Conservation (phyloP, 2,888 invertebrate genomes). For the Melieria omissa region DNA sequence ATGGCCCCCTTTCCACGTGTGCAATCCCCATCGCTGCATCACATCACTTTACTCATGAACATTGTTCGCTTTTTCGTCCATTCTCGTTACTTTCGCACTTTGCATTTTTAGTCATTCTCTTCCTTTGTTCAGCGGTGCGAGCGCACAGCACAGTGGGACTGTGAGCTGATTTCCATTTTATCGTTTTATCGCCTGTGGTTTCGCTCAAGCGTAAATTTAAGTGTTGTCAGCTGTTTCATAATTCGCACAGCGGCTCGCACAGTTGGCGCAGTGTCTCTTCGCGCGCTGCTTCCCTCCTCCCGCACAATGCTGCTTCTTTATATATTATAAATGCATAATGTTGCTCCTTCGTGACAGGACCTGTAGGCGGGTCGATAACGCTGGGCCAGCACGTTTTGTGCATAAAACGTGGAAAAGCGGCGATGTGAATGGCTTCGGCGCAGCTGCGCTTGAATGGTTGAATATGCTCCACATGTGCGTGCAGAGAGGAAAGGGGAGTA, state of each 20-base stretch:
- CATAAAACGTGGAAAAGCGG: neutral
- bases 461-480: neutral
- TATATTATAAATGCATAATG: neutral
- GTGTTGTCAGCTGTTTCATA: neutral
- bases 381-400: neutral
- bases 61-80: no score
- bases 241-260: neutral
- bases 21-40: no score
- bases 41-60: no score
- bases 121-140: no score
- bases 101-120: no score
- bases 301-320: neutral
- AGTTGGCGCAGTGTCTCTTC: neutral
- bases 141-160: no score
- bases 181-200: slow-evolving; percentile 12
- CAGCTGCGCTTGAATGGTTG: neutral
- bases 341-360: neutral
- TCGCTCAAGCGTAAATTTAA: slow-evolving; percentile 17
- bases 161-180: no score
- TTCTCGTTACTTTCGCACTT: no score
- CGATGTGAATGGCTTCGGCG: neutral
- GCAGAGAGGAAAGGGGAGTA: neutral
- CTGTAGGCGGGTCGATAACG: no score
- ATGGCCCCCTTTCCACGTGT: no score
- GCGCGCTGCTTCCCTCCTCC: neutral